Percentiles rank a stretch among this genome's conserved stretches.
phyloP scores from a whole-genome alignment of 2,113 vertebrate genomes.

The Oreochromis niloticus region DNA sequence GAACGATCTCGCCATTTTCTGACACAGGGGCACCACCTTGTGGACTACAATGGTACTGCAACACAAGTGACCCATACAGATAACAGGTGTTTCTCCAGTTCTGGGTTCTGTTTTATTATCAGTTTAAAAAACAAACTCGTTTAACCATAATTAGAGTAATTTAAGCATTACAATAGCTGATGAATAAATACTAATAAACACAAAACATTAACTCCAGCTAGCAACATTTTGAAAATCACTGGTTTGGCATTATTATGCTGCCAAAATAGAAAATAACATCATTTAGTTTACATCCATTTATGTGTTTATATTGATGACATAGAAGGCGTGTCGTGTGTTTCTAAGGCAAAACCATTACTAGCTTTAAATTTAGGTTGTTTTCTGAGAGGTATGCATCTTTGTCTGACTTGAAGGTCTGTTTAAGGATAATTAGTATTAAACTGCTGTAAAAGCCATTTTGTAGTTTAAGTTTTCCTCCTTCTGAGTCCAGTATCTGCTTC shows the following conservation, averaged over 20 bases:
- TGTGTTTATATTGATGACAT: background rate
- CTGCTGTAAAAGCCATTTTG: background rate
- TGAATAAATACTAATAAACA: background rate
- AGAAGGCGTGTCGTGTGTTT: background rate
- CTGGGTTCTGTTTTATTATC: background rate
- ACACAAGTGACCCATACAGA: background rate
- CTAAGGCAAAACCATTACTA: background rate
- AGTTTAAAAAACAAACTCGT: background rate
- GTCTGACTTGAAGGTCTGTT: background rate
- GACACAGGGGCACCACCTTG: background rate
- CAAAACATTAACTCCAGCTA: background rate
- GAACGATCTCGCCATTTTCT: background rate
- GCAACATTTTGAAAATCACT: background rate
- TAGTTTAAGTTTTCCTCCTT: background rate
- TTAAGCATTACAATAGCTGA: background rate
- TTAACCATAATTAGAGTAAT: background rate
- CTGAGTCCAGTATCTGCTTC: rapidly evolving
- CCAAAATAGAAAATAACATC: background rate
- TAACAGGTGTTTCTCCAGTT: background rate
- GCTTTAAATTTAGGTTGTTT: background rate
- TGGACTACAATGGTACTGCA: background rate
- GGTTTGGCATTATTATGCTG: background rate
- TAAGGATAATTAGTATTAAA: background rate
- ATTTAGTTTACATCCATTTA: background rate
- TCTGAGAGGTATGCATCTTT: background rate